phyloP scores from a whole-genome alignment of 1,140 invertebrate species.

The Zaprionus gabonicus region DNA sequence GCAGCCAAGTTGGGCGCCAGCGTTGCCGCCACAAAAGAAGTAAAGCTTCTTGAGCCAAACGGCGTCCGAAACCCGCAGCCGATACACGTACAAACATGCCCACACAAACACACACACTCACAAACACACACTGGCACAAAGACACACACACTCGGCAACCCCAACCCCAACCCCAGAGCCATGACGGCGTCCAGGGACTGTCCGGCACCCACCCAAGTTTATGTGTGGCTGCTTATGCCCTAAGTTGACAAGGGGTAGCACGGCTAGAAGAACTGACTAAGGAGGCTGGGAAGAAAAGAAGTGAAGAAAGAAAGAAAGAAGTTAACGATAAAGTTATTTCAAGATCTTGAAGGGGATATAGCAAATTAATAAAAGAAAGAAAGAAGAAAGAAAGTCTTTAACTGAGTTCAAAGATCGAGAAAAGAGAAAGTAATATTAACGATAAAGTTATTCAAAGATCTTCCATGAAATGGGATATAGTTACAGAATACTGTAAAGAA shows the following conservation, averaged over 20 bases:
- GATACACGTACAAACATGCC: slow-evolving; percentile 13
- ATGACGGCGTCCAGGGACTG: slow-evolving; percentile 57
- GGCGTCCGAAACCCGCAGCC: slow-evolving; percentile 38
- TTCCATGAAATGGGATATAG: no score
- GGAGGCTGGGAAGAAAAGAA: not conserved
- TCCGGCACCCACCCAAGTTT: slow-evolving; percentile 57
- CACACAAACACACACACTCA: slow-evolving; percentile 21
- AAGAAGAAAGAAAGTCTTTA: no score
- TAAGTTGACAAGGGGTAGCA: slow-evolving; percentile 8
- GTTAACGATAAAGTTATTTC: not conserved
- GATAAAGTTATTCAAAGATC: no score
- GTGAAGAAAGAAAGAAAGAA: not conserved
- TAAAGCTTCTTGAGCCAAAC: slow-evolving; percentile 73
- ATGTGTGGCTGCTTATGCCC: slow-evolving; percentile 29
- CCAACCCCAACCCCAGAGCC: slow-evolving; percentile 11
- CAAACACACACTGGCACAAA: slow-evolving; percentile 27
- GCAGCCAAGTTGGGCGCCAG: slow-evolving; percentile 54
- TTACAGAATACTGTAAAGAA: no score
- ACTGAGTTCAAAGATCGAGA: no score
- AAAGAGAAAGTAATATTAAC: no score
- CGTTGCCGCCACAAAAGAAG: slow-evolving; percentile 72
- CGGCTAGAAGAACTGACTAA: not conserved
- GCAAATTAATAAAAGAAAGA: no score
- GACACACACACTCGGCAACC: slow-evolving; percentile 15
- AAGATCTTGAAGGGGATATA: not conserved